A percentile compares a stretch with the other conserved stretches of the same genome.
Evolutionary conservation across 2,113 vertebrate genomes (phyloP).

Genomic region (Chelonoidis abingdonii): DNA sequence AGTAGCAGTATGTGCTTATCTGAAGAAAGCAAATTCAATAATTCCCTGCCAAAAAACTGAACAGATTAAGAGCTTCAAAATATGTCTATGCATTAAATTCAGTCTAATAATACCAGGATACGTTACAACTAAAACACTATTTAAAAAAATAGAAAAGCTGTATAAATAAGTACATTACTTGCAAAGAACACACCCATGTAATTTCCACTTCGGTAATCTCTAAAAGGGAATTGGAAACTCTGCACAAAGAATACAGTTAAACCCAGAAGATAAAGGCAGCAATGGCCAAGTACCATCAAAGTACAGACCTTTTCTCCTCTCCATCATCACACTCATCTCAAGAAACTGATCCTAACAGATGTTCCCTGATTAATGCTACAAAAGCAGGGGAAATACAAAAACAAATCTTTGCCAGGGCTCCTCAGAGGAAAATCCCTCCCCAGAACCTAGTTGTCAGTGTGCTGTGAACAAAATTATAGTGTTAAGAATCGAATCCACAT

Average conservation of each 20-base stretch:
- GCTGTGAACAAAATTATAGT: not conserved
- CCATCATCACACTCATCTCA: too few relatives aligned
- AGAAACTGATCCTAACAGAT: not conserved
- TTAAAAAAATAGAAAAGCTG: not conserved
- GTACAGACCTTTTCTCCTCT: too few relatives aligned
- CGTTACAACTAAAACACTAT: not conserved
- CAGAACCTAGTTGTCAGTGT: not conserved
- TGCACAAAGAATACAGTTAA: not conserved
- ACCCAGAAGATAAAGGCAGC: too few relatives aligned
- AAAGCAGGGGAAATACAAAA: not conserved
- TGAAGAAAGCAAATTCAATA: not conserved
- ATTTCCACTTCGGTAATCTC: not conserved
- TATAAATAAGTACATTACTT: not conserved
- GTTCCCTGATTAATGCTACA: not conserved
- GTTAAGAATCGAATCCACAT: conserved; percentile 17
- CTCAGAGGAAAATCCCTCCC: not conserved
- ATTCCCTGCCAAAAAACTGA: not conserved
- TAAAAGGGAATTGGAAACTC: not conserved
- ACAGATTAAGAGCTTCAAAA: not conserved
- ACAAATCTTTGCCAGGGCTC: not conserved
- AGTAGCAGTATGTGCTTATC: not conserved
- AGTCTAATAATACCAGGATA: not conserved
- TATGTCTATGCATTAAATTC: not conserved
- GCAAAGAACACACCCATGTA: not conserved
- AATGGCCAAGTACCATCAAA: too few relatives aligned